These are phyloP conservation scores for Hartigia nigra DNA, from an alignment of 2,888 invertebrate species.

Conservation along the genomic window DNA sequence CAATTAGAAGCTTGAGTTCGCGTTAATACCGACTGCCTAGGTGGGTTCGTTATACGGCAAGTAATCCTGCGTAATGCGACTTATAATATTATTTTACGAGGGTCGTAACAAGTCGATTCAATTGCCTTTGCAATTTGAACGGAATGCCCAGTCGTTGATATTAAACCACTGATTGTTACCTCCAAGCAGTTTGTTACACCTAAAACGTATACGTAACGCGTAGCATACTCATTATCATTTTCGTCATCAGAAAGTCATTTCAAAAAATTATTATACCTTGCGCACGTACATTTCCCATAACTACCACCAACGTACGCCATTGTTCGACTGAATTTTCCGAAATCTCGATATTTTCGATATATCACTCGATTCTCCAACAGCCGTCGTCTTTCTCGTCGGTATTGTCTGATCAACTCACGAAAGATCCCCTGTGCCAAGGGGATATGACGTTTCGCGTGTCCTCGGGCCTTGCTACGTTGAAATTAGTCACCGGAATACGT, in stretches of 20 bases:
- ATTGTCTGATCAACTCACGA: not conserved
- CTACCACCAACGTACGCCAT: not conserved
- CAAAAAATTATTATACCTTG: not conserved
- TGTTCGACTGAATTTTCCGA: not conserved
- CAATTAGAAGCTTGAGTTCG: not conserved
- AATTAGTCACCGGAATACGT: conserved; percentile 2
- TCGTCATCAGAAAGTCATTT: not conserved
- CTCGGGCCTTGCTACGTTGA: not conserved
- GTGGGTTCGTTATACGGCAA: not conserved
- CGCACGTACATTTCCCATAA: not conserved
- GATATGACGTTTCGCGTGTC: conserved; percentile 9
- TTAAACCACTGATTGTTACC: not conserved
- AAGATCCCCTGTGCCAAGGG: not conserved
- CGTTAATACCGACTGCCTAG: not conserved
- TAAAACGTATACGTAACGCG: not conserved
- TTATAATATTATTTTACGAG: conserved; percentile 7
- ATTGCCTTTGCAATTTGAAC: not conserved
- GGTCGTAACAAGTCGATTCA: conserved; percentile 2
- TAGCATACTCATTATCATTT: not conserved
- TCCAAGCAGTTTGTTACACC: not conserved
- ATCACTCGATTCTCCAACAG: not conserved
- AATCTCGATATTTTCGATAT: not conserved
- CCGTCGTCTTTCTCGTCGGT: not conserved
- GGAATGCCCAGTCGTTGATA: not conserved
- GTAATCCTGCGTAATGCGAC: conserved; percentile 8